A percentile compares a stretch with the other conserved stretches of the same genome.
phyloP scores from a whole-genome alignment of 2,888 invertebrate species.

The Crepidodera aurea region DNA sequence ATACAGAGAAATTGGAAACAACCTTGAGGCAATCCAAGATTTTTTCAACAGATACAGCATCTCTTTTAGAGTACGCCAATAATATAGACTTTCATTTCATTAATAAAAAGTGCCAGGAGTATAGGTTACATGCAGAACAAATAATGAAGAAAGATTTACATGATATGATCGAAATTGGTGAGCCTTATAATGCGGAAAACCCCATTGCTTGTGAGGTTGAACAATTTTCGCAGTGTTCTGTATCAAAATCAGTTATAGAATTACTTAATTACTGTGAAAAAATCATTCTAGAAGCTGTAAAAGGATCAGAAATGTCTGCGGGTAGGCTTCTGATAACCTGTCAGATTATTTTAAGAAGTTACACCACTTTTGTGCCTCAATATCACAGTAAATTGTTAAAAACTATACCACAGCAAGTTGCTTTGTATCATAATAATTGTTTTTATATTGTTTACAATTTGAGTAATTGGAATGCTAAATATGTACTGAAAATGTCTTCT shows the following conservation, averaged over 20 bases:
- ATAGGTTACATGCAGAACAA: conserved; percentile 71
- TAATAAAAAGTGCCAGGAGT: conserved; percentile 77
- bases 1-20: conserved; percentile 73
- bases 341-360: conserved; percentile 78
- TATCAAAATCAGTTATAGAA: conserved; percentile 71
- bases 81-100: conserved; percentile 81
- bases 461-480: conserved; percentile 72
- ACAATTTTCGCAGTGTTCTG: conserved; percentile 66
- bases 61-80: conserved; percentile 73
- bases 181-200: conserved; percentile 60
- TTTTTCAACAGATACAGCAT: conserved; percentile 65
- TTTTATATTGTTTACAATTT: conserved; percentile 84
- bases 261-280: conserved; percentile 70
- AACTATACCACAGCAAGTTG: conserved; percentile 88
- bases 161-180: conserved; percentile 68
- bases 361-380: conserved; percentile 78
- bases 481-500: conserved; percentile 69
- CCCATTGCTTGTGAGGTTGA: conserved; percentile 59
- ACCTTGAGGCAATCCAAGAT: conserved; percentile 68
- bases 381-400: conserved; percentile 82
- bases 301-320: conserved; percentile 69
- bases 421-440: conserved; percentile 91
- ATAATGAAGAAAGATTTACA: conserved; percentile 86
- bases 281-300: conserved; percentile 72
- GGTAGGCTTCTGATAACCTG: conserved; percentile 74